These are phyloP conservation scores for Drosophila antonietae DNA, from an alignment of 2,888 invertebrate genomes.

Conservation along the genomic window DNA sequence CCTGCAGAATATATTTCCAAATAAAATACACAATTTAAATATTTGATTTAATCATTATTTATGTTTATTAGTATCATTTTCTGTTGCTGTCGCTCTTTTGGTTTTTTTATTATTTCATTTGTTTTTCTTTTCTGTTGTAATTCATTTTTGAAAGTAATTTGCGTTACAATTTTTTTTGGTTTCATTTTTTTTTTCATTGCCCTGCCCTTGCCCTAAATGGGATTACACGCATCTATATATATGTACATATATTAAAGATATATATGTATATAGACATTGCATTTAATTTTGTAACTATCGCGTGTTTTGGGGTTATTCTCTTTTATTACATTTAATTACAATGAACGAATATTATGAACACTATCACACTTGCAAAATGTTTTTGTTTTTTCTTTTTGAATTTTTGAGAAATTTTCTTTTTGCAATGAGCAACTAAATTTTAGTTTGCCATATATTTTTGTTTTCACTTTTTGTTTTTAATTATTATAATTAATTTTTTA, in stretches of 20 bases:
- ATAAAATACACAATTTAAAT: background rate
- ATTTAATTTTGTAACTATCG: conserved; percentile 44
- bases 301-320: conserved; percentile 13
- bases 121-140: conserved; percentile 28
- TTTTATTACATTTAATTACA: conserved; percentile 57
- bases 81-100: conserved; percentile 26
- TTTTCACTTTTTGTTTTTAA: conserved; percentile 1
- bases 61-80: conserved; percentile 61
- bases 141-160: conserved; percentile 59
- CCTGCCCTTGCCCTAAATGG: conserved; percentile 43
- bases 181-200: conserved; percentile 9
- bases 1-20: background rate
- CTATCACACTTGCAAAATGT: conserved; percentile 82
- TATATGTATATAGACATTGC: conserved; percentile 44
- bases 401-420: conserved; percentile 50
- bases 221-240: conserved; percentile 27
- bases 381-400: conserved; percentile 44
- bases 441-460: conserved; percentile 34
- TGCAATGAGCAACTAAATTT: conserved; percentile 67
- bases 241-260: conserved; percentile 14
- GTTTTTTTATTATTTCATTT: conserved; percentile 12
- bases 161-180: conserved; percentile 45
- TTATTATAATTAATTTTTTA: conserved; percentile 1
- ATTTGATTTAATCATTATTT: conserved; percentile 62
- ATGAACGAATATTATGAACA: conserved; percentile 78